A percentile compares a stretch with the other conserved stretches of the same genome.
phyloP scores from a whole-genome alignment of 2,888 invertebrate species.

The Gari tellinella region DNA sequence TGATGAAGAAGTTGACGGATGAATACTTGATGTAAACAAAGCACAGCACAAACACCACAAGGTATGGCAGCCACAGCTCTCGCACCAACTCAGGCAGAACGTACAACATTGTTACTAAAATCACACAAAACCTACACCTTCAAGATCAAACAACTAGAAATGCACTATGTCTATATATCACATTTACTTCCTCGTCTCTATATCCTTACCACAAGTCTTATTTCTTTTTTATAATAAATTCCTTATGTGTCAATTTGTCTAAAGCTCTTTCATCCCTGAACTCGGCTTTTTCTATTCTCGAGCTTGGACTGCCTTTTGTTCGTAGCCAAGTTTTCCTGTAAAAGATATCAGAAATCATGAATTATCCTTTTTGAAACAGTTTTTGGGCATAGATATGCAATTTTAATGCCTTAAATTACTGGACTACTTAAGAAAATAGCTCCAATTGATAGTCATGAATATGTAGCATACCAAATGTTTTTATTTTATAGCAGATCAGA shows the following conservation, averaged over 20 bases:
- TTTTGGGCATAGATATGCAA: no score
- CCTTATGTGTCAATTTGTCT: slow-evolving; percentile 40
- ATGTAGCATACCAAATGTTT: no score
- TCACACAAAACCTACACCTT: not conserved
- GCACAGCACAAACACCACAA: slow-evolving; percentile 31
- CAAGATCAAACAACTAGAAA: no score
- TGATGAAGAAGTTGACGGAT: slow-evolving; percentile 32
- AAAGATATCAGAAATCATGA: slow-evolving; percentile 39
- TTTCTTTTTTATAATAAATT: slow-evolving; percentile 53
- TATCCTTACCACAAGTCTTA: not conserved
- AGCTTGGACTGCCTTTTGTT: slow-evolving; percentile 80
- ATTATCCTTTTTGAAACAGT: no score
- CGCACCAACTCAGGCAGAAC: slow-evolving; percentile 10
- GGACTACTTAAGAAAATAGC: no score
- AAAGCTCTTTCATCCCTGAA: slow-evolving; percentile 73
- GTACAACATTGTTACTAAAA: not conserved
- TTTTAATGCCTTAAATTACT: no score
- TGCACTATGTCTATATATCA: no score
- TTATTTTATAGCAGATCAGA: no score
- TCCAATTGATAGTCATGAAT: no score
- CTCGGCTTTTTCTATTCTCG: slow-evolving; percentile 78
- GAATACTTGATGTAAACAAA: slow-evolving; percentile 41
- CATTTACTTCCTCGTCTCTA: no score
- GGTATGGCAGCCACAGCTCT: slow-evolving; percentile 24
- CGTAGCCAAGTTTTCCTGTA: slow-evolving; percentile 77